phyloP scores from a whole-genome alignment of 2,888 invertebrate species.

The Xestobium rufovillosum region DNA sequence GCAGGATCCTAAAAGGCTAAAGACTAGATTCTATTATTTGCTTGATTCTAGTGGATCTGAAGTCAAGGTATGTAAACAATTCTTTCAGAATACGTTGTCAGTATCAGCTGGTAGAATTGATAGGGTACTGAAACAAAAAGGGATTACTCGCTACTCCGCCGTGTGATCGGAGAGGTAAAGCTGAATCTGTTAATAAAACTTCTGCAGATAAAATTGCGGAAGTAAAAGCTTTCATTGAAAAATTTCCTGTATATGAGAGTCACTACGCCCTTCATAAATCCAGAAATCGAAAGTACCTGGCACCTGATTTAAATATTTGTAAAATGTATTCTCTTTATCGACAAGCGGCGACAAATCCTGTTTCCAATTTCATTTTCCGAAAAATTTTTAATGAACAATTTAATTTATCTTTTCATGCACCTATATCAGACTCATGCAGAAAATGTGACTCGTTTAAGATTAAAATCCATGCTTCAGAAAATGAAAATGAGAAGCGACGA shows the following conservation, averaged over 20 bases:
- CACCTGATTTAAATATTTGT: constrained; percentile 21
- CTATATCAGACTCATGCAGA: constrained; percentile 20
- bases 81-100: constrained; percentile 18
- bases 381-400: constrained; percentile 19
- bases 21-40: constrained; percentile 19
- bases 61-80: constrained; percentile 18
- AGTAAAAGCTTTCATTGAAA: no score
- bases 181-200: constrained; percentile 21
- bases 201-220: no score
- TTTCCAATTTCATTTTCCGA: constrained; percentile 20
- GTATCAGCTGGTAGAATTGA: background rate
- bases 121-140: background rate
- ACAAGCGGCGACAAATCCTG: constrained; percentile 12
- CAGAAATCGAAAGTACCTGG: constrained; percentile 19
- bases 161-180: constrained; percentile 11
- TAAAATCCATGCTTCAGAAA: no score
- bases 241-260: constrained; percentile 18
- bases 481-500: no score
- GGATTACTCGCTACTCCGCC: background rate
- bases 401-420: constrained; percentile 21
- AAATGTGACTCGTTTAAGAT: constrained; percentile 22
- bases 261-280: constrained; percentile 21
- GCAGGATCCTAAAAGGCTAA: constrained; percentile 16
- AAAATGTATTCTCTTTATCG: constrained; percentile 22
- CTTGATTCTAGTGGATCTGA: constrained; percentile 14